These are phyloP conservation scores for Patiria pectinifera DNA, from an alignment of 53 echinoderm and acorn worm species.

Conservation along the genomic window DNA sequence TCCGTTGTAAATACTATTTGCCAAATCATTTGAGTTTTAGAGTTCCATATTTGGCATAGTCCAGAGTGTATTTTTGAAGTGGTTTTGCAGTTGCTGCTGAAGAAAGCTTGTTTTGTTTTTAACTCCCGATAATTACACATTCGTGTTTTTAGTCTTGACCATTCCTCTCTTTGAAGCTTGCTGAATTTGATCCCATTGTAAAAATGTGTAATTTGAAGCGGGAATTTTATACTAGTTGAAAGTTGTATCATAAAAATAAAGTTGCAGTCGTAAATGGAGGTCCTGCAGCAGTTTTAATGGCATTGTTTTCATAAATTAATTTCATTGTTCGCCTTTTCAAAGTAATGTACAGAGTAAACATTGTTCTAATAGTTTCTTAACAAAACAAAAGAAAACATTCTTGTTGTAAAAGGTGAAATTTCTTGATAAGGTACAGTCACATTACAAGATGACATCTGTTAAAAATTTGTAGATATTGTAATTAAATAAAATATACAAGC, in stretches of 20 bases:
- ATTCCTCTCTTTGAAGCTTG: not conserved
- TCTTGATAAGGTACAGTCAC: constrained; percentile 6
- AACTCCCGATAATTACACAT: not conserved
- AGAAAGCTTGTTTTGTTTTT: not conserved
- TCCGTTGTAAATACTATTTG: not conserved
- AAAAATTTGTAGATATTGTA: constrained; percentile 29
- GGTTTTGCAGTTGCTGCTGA: not conserved
- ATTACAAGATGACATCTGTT: not conserved
- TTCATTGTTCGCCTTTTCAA: constrained; percentile 20
- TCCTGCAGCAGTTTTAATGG: not conserved
- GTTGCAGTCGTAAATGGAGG: not conserved
- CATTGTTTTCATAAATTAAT: not conserved
- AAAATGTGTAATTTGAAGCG: not conserved
- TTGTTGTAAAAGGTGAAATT: not conserved
- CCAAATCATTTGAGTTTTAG: not conserved
- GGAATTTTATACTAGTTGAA: not conserved
- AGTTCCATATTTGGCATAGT: not conserved
- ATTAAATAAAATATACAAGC: constrained; percentile 1
- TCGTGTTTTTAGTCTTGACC: not conserved
- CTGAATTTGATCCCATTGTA: not conserved
- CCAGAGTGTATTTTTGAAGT: not conserved
- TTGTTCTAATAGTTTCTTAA: constrained; percentile 41
- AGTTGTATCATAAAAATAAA: not conserved
- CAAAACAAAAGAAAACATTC: not conserved
- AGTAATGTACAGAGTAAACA: constrained; percentile 33